Evolutionary conservation across 2,888 invertebrate genomes (phyloP), one percentile per base, ranked within the genome.

Genomic region (Seira musarum): DNA sequence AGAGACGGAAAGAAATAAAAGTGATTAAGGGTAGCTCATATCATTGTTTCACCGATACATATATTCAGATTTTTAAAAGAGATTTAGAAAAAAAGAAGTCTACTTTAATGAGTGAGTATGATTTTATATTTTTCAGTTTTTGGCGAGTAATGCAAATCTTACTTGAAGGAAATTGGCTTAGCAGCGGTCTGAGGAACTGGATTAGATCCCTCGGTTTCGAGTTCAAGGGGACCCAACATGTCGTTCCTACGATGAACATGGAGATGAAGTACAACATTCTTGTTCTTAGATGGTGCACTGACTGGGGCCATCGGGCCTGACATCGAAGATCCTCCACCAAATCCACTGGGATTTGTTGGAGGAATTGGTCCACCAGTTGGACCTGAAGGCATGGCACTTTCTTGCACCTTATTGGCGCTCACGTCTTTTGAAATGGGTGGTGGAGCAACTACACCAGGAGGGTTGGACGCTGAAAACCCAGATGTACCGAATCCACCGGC

Each of bases 211-310:
- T 83, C 83, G 30, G 83, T 80, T 21, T 82, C 83, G 24, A 83
- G 78, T 10, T 82, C 84, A 22, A 80, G 71, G 17, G 72, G 68
- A 1, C 77, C 82, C 13, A 60, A 24, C 2, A 46, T 60, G 30
- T 82, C 85, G 46, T 84, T 84, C 35, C 85, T 40, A 6, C 85
- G 72, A 79, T 87, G 87, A 21, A 87, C 85, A 63, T 87, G 87
- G 5, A 87, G 76, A 74, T 85, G 85, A 0, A 87, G 64, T 15
- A 85, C 85, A 1, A 85, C 80, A 68, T 87, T 87, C 60, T 85
- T 85, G 49, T 85, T 85, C 63, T 83, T 82, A 24, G 64, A 40
- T 15, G 57, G 57, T 57, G n/a, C 17, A 17, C 17, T 57, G 15
- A 46, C 65, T 6, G 61, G 40, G 2, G 2, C 49, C 35, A 25